Percentiles rank a stretch among this genome's conserved stretches.
These are phyloP conservation scores for Lomographa bimaculata DNA, from an alignment of 2,888 invertebrate genomes.

Conservation along the genomic window DNA sequence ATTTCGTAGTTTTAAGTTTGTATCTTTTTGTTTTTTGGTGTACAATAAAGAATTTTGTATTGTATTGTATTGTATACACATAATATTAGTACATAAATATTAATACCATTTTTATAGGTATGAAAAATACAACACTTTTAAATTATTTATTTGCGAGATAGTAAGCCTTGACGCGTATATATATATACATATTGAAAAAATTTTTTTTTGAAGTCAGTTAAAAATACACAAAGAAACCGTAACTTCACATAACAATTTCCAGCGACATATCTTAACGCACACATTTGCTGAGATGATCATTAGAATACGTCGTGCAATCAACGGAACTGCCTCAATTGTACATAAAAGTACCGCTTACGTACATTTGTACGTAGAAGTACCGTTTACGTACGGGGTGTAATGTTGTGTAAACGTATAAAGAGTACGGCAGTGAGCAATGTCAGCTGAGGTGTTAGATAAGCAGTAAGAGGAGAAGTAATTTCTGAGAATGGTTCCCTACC, in stretches of 20 bases:
- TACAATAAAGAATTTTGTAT: too few species aligned
- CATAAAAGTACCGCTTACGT: conserved; percentile 46
- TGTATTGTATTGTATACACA: too few species aligned
- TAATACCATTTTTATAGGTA: too few species aligned
- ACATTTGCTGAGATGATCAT: conserved; percentile 38
- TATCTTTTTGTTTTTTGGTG: too few species aligned
- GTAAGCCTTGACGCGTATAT: too few species aligned
- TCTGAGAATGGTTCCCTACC: conserved; percentile 1
- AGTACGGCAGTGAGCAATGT: conserved; percentile 30
- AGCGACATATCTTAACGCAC: conserved; percentile 13
- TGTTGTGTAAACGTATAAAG: conserved; percentile 50
- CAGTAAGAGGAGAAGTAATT: conserved; percentile 10
- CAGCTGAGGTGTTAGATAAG: conserved; percentile 10
- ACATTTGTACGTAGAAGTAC: conserved; percentile 44
- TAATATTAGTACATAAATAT: too few species aligned
- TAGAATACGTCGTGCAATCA: conserved; percentile 48
- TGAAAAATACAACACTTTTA: too few species aligned
- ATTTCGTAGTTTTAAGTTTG: too few species aligned
- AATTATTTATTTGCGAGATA: too few species aligned
- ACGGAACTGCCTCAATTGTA: conserved; percentile 44
- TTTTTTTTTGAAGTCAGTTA: too few species aligned
- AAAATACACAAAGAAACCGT: conserved; percentile 2
- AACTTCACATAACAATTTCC: conserved; percentile 10
- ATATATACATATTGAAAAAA: too few species aligned
- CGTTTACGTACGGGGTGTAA: conserved; percentile 47